These are phyloP conservation scores for Sebastiscus albofasciatus DNA, from an alignment of 2,797 vertebrate species.

Conservation along the genomic window DNA sequence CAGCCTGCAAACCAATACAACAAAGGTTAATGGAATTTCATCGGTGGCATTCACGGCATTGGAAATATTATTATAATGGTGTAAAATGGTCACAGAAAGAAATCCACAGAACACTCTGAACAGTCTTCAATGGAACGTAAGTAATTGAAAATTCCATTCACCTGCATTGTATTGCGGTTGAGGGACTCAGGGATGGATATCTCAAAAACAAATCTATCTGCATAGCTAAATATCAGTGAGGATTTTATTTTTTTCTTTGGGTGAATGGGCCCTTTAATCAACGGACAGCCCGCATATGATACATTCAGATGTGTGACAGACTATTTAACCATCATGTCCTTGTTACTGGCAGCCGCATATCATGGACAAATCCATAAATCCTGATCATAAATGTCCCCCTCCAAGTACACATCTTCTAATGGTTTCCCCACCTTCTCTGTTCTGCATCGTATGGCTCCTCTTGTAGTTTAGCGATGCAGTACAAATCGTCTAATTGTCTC, in stretches of 20 bases:
- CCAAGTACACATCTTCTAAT: conserved; percentile 13
- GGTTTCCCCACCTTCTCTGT: neutral
- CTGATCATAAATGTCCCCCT: conserved; percentile 32
- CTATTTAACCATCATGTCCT: conserved; percentile 32
- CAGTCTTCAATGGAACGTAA: neutral
- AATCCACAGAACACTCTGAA: neutral
- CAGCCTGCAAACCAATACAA: neutral
- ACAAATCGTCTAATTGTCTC: conserved; percentile 68
- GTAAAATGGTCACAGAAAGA: neutral
- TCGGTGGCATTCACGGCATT: neutral
- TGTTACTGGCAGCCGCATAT: conserved; percentile 39
- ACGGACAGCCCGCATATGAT: neutral
- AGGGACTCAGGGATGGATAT: neutral
- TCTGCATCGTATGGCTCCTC: conserved; percentile 1
- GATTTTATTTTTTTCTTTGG: neutral
- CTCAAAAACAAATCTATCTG: neutral
- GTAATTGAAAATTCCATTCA: neutral
- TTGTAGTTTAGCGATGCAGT: conserved; percentile 17
- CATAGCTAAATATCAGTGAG: neutral
- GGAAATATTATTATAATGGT: neutral
- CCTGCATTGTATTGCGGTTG: neutral
- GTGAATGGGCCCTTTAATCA: neutral
- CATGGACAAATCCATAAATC: conserved; percentile 41
- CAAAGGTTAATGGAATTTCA: neutral
- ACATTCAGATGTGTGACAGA: conserved; percentile 17